Evolutionary conservation across 2,888 invertebrate species (phyloP), one percentile per base, ranked within the genome.

Genomic region (Pocota personata): DNA sequence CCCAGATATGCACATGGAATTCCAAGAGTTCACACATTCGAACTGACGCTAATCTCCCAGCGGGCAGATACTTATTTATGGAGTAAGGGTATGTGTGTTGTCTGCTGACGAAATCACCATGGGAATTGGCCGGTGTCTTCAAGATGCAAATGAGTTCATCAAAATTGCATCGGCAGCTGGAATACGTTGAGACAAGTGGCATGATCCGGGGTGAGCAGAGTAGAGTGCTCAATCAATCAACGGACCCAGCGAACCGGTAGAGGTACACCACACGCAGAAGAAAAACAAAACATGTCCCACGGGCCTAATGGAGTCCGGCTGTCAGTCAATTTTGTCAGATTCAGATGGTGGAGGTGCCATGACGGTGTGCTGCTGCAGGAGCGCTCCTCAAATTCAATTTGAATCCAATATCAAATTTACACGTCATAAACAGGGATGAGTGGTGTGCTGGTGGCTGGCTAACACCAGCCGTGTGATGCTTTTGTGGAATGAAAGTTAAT

Each of bases 261-360:
- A 77, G 60, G 62, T 35, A 32, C 75, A 24, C 27, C 21, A 7
- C 21, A 48, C 2, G 14, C 16, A 43, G 19, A 64, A 24, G 0
- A 60, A 50, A 12, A 55, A 46, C 52, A 30, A 32, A 35, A 52
- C 52, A 66, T 72, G 72, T 78, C 78, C 78, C 83, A 67, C 14
- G 67, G 83, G 78, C 64, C 73, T 83, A 83, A 83, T 83, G 78
- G 83, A 73, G 66, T 83, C 72, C 66, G 66, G 83, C 57, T 82
- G 82, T 83, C 83, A 78, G 78, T 83, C 83, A 78, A 78, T 78
- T 83, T 73, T 78, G 77, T 73, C 78, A 83, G 83, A 82, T 50
- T 82, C 77, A 71, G 80, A 75, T 66, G 78, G 75, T 52, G 60
- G 58, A 52, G 30, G 12, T 50, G n/a, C 14, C 40, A 10, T 24